phyloP scores from a whole-genome alignment of 2,113 vertebrate genomes.

The Dicentrarchus labrax region DNA sequence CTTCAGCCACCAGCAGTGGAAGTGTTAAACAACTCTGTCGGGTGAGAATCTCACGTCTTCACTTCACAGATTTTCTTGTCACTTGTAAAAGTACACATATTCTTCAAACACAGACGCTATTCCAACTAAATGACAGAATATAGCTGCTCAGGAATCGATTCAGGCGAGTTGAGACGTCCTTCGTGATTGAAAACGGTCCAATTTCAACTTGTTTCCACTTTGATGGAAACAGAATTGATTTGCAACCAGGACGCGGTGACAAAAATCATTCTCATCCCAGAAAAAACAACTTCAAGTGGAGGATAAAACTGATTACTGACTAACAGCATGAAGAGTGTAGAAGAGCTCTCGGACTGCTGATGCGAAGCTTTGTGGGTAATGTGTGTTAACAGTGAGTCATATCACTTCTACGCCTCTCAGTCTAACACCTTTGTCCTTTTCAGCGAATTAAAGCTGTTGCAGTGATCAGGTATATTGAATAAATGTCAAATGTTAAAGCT shows the following conservation, averaged over 20 bases:
- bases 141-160: background rate
- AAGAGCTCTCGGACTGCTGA: background rate
- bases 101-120: background rate
- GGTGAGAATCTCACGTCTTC: background rate
- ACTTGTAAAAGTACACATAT: background rate
- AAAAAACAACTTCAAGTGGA: background rate
- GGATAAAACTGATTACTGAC: background rate
- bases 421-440: background rate
- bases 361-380: constrained; percentile 10
- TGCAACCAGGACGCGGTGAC: background rate
- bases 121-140: background rate
- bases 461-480: background rate
- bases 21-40: background rate
- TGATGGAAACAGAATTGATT: background rate
- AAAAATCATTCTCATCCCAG: background rate
- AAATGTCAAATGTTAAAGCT: constrained; percentile 8
- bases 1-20: background rate
- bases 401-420: background rate
- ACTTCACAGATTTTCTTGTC: background rate
- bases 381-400: constrained; percentile 2
- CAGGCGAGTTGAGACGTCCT: background rate
- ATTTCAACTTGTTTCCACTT: background rate
- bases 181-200: background rate
- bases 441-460: no score
- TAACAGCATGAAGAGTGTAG: background rate